These are phyloP conservation scores for Antennarius striatus DNA, from an alignment of 2,113 vertebrate genomes.

Conservation along the genomic window DNA sequence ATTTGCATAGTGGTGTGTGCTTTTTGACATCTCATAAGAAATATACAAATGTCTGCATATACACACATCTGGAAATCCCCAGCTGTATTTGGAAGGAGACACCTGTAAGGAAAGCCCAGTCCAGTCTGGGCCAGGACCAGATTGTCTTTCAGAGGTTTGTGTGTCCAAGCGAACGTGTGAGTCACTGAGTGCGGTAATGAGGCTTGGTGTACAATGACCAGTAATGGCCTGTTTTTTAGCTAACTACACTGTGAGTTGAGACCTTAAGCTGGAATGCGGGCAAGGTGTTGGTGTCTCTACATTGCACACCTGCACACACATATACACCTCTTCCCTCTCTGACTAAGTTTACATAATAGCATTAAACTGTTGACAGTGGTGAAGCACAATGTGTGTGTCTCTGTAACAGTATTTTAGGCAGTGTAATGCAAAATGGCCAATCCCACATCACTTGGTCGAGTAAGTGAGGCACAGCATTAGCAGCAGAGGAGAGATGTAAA, in stretches of 20 bases:
- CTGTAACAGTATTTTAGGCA: too few species aligned
- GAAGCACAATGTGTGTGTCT: slow-evolving; percentile 1
- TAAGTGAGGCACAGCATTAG: too few species aligned
- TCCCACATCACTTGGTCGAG: too few species aligned
- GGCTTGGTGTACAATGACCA: slow-evolving; percentile 68
- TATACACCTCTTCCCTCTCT: neutral
- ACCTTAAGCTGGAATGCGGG: slow-evolving; percentile 59
- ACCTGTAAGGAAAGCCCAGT: slow-evolving; percentile 80
- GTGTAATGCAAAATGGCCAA: too few species aligned
- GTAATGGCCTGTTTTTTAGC: slow-evolving; percentile 55
- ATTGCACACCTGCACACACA: slow-evolving; percentile 22
- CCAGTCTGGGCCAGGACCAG: slow-evolving; percentile 67
- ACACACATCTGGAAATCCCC: slow-evolving; percentile 60
- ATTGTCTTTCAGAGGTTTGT: slow-evolving; percentile 69
- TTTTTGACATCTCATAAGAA: slow-evolving; percentile 2
- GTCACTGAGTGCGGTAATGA: slow-evolving; percentile 49
- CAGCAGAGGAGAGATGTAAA: too few species aligned
- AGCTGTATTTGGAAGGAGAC: slow-evolving; percentile 68
- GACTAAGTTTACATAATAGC: neutral
- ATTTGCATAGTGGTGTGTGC: neutral
- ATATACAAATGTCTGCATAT: slow-evolving; percentile 1
- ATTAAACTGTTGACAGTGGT: slow-evolving; percentile 55
- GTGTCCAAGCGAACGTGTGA: slow-evolving; percentile 26
- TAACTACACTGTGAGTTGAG: slow-evolving; percentile 45
- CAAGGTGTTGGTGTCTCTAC: slow-evolving; percentile 32